These are phyloP conservation scores for Bombus picipes DNA, from an alignment of 1,140 invertebrate species.

Conservation along the genomic window DNA sequence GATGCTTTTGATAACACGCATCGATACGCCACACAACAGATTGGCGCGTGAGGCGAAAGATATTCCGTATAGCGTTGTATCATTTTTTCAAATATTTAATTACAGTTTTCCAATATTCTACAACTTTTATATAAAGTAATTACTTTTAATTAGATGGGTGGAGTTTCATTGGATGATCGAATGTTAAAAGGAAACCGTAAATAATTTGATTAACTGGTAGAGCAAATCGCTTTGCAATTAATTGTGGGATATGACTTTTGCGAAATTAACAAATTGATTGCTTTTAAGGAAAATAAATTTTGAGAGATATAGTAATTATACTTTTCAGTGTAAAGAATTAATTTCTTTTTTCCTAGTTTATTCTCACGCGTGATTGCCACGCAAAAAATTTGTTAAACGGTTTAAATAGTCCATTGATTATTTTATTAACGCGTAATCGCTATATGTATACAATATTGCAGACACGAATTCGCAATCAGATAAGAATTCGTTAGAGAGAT, in stretches of 20 bases:
- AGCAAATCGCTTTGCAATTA: not conserved
- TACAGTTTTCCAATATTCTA: not conserved
- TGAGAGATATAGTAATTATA: no score
- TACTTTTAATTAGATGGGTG: no score
- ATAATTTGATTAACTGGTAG: no score
- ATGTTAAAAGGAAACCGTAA: not conserved
- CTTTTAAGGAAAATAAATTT: no score
- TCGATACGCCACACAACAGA: not conserved
- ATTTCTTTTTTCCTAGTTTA: not conserved
- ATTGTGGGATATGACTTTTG: not conserved
- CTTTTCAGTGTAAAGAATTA: not conserved
- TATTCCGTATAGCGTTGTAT: not conserved
- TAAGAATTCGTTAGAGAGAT: not conserved
- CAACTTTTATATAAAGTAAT: not conserved
- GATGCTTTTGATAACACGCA: not conserved
- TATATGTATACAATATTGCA: no score
- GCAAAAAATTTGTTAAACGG: no score
- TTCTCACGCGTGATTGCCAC: no score
- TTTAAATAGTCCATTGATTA: no score
- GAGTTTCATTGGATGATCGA: not conserved
- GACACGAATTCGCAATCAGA: not conserved
- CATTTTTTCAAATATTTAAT: not conserved
- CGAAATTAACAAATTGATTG: no score
- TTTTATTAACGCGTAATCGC: no score
- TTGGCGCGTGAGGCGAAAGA: not conserved